Evolutionary conservation across 2,888 invertebrate species (phyloP).

Genomic region (Itoplectis maculator): DNA sequence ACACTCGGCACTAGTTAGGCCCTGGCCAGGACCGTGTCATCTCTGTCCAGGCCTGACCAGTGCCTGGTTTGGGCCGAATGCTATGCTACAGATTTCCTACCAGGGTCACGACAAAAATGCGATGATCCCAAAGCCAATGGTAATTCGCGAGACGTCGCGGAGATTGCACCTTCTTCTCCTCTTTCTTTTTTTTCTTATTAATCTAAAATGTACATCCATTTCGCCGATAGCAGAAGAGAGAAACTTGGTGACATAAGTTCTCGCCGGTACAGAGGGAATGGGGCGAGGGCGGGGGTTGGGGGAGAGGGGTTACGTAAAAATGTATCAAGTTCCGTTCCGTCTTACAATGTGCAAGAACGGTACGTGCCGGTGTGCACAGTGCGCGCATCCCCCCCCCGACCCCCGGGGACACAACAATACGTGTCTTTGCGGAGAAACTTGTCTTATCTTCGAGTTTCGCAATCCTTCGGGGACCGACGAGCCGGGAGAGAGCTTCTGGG

Average conservation of each 20-base stretch:
- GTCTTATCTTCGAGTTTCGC: slow-evolving; percentile 65
- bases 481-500: slow-evolving; percentile 18
- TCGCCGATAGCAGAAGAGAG: neutral
- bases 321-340: slow-evolving; percentile 53
- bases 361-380: slow-evolving; percentile 40
- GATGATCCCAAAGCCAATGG: too few relatives aligned
- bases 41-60: too few relatives aligned
- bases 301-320: slow-evolving; percentile 51
- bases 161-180: too few relatives aligned
- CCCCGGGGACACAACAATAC: slow-evolving; percentile 60
- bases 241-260: slow-evolving; percentile 27
- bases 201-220: neutral
- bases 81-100: too few relatives aligned
- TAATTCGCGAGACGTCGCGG: too few relatives aligned
- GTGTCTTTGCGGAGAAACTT: slow-evolving; percentile 64
- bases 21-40: too few relatives aligned
- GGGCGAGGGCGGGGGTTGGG: too few relatives aligned
- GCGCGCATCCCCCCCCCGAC: slow-evolving; percentile 33
- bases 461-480: slow-evolving; percentile 52
- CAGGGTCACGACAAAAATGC: too few relatives aligned
- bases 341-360: slow-evolving; percentile 6
- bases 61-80: too few relatives aligned
- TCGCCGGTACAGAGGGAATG: slow-evolving; percentile 9
- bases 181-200: neutral
- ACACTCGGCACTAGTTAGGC: too few relatives aligned